Conservation (phyloP, 2,797 vertebrate species). For the Urophycis tenuis region DNA sequence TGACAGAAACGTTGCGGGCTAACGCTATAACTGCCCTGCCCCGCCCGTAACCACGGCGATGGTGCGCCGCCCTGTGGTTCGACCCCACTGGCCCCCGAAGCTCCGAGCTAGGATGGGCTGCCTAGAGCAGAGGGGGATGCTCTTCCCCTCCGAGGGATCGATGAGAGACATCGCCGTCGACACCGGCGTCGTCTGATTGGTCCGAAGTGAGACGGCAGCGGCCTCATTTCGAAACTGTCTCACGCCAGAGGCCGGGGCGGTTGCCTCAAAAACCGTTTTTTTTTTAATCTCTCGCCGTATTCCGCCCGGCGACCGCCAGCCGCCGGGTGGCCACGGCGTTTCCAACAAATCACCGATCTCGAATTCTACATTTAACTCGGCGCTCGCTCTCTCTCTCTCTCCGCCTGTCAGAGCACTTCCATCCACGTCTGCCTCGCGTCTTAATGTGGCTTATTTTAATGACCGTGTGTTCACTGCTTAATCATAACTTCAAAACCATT, state of each 20-base stretch:
- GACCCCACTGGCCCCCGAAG: no score
- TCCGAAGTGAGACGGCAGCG: background rate
- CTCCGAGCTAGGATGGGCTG: no score
- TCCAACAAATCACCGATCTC: background rate
- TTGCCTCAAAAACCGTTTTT: background rate
- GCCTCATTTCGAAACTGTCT: background rate
- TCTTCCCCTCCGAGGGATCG: no score
- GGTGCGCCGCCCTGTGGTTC: no score
- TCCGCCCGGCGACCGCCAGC: background rate
- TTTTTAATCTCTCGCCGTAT: background rate
- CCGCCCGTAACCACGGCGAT: no score
- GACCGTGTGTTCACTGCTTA: background rate
- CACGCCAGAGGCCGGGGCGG: background rate
- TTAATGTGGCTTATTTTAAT: background rate
- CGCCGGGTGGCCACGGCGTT: background rate
- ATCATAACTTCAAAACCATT: background rate
- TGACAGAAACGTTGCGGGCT: no score
- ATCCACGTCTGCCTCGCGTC: background rate
- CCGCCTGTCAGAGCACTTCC: background rate
- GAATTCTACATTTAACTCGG: background rate
- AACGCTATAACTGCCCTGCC: no score
- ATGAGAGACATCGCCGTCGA: no score
- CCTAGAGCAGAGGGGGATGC: no score
- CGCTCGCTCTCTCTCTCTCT: background rate
- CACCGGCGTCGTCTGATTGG: background rate